Evolutionary conservation across 2,797 vertebrate species (phyloP), one percentile per base, ranked within the genome.

Genomic region (Pogonophryne albipinna): DNA sequence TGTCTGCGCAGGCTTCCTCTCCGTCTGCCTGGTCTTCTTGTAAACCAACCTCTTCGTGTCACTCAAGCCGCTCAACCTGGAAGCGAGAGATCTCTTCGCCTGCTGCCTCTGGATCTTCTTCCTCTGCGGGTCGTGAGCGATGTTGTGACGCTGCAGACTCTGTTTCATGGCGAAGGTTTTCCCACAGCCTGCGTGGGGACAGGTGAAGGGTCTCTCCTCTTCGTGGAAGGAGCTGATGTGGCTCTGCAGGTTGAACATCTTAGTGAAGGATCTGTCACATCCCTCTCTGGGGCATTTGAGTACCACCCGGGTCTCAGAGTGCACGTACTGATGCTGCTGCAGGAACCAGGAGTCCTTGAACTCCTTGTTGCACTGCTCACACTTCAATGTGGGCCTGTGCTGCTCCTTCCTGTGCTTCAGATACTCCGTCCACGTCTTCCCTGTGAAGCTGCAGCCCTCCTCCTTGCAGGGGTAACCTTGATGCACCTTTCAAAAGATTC

Each of bases 191-290:
- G 89, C 47, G 0, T 96, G 91, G 3, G 93, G 62, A 83, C 98
- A 99, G 51, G 73, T 13, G 66, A 97, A 98, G 0, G 95, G 89
- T 2, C 91, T 94, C 79, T 85, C 53, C 63, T 95, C 94, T 65
- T 99, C 96, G 0, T 99, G 98, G 83, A 97, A 98, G 11, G 97
- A 96, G n/a, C 93, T 66, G 57, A 99, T 94, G 77, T 99, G 98
- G 89, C 92, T 97, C 89, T 97, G 96, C 82, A 99, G 95, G 83
- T 97, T 99, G 84, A 97, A 99, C 3, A 84, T 0, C 0, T 96
- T 98, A 14, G 97, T 99, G 87, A 96, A 99, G 0, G 98, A 96
- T 46, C 98, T 90, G 3, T 71, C 79, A 9, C 98, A 99, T 78
- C 88, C 92, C 0, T 96, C 95, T 52, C 95, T 85, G 0, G 96